These are phyloP conservation scores for Platycnemis pennipes DNA, from an alignment of 2,888 invertebrate species.

Conservation along the genomic window DNA sequence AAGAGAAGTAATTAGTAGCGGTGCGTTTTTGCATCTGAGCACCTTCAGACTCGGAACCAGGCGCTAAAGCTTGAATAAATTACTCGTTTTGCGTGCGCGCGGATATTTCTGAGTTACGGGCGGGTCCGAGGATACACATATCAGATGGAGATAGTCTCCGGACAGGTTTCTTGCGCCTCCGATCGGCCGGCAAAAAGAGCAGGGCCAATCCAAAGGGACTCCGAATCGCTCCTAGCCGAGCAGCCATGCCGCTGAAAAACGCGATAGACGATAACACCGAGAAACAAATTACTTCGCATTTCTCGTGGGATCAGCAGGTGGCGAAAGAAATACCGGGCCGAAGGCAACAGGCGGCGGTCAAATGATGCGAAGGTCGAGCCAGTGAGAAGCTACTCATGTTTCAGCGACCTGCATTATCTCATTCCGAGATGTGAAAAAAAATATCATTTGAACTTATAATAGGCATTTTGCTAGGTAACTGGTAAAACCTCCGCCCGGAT, in stretches of 20 bases:
- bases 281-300: slow-evolving; percentile 46
- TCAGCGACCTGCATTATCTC: slow-evolving; percentile 34
- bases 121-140: background rate
- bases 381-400: background rate
- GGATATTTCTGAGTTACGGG: background rate
- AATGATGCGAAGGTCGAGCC: slow-evolving; percentile 4
- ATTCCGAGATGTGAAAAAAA: background rate
- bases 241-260: slow-evolving; percentile 31
- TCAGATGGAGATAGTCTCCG: slow-evolving; percentile 50
- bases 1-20: background rate
- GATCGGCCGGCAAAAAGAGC: slow-evolving; percentile 26
- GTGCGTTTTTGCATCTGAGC: background rate
- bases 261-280: slow-evolving; percentile 42
- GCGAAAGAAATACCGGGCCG: slow-evolving; percentile 6
- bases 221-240: background rate
- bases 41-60: background rate
- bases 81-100: slow-evolving; percentile 17
- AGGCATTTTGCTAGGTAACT: too few relatives aligned
- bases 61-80: slow-evolving; percentile 29
- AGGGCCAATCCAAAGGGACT: background rate
- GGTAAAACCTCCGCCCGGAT: too few relatives aligned
- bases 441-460: too few relatives aligned
- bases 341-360: background rate
- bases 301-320: slow-evolving; percentile 39
- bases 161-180: slow-evolving; percentile 15